Conservation (phyloP, 2,113 vertebrate species). For the Emydura subglobosa region DNA sequence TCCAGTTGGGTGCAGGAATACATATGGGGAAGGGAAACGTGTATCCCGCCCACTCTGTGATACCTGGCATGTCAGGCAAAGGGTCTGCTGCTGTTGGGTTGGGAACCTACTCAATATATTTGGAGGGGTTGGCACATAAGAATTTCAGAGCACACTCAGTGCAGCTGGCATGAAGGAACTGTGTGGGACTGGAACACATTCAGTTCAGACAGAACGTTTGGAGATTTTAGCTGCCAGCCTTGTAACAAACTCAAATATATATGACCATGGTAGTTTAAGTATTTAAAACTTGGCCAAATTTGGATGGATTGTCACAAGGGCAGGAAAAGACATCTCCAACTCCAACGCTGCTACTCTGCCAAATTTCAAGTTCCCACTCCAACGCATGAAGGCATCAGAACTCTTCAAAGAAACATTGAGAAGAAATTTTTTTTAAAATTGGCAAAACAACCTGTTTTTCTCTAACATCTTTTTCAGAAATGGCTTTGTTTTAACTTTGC, state of each 20-base stretch:
- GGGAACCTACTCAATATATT: background rate
- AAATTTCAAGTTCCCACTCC: background rate
- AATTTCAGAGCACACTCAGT: background rate
- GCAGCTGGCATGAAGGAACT: background rate
- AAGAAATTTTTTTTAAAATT: background rate
- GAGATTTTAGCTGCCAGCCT: background rate
- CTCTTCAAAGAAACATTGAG: background rate
- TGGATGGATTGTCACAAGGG: background rate
- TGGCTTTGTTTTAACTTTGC: background rate
- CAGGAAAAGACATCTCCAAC: background rate
- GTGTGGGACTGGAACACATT: background rate
- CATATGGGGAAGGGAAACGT: background rate
- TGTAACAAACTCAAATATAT: background rate
- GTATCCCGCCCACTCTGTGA: background rate
- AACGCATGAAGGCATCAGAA: background rate
- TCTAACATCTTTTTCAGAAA: background rate
- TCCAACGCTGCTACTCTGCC: background rate
- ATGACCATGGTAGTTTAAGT: background rate
- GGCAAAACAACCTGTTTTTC: background rate
- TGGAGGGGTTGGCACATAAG: background rate
- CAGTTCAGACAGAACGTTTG: no score
- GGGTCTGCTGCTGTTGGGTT: rapidly evolving
- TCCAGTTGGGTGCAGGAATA: background rate
- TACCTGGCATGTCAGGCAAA: background rate
- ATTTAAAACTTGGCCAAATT: background rate